Conservation (phyloP, 2,113 vertebrate genomes). For the Pelodiscus sinensis region DNA sequence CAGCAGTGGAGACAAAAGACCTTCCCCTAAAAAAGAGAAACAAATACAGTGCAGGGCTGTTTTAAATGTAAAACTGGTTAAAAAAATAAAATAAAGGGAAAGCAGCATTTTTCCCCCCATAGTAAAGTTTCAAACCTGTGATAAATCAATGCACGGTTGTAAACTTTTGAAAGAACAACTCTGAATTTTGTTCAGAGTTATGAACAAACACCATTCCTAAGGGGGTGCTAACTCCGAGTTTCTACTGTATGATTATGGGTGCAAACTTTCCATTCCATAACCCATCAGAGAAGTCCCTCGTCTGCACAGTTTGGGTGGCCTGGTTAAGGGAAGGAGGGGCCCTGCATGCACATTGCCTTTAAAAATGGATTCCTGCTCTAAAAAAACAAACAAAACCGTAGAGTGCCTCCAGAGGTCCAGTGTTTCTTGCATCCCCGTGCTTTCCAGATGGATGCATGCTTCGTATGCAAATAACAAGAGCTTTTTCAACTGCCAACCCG, state of each 20-base stretch:
- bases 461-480: background rate
- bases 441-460: slow-evolving; percentile 26
- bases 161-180: no score
- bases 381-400: slow-evolving; percentile 28
- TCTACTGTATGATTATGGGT: slow-evolving; percentile 8
- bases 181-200: no score
- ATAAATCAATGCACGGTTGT: no score
- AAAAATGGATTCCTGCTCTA: slow-evolving; percentile 13
- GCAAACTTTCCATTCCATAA: background rate
- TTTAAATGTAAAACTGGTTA: no score
- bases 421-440: slow-evolving; percentile 26
- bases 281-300: background rate
- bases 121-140: no score
- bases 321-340: slow-evolving; percentile 1
- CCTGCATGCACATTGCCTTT: background rate
- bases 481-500: slow-evolving; percentile 23
- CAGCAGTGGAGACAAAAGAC: no score
- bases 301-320: background rate
- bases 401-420: slow-evolving; percentile 2
- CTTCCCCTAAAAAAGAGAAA: no score
- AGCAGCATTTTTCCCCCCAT: no score
- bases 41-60: no score
- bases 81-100: no score
- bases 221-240: no score
- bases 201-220: no score